These are phyloP conservation scores for Caenorhabditis zanzibari DNA, from an alignment of 2,888 invertebrate genomes.

Conservation along the genomic window DNA sequence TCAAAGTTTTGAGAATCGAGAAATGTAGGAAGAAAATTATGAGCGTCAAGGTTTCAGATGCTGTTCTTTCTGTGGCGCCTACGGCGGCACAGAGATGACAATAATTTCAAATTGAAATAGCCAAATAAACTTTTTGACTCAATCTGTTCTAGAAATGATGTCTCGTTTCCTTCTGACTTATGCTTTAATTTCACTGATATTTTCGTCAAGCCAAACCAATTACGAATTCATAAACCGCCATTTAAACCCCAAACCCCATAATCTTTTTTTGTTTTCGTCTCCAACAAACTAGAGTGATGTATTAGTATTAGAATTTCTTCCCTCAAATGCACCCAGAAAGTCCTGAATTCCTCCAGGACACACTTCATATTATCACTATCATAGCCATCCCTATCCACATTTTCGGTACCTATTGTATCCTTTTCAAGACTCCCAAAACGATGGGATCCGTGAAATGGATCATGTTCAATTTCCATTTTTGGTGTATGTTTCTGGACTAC, in stretches of 20 bases:
- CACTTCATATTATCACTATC: slow-evolving; percentile 10
- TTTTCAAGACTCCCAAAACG: slow-evolving; percentile 33
- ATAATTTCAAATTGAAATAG: background rate
- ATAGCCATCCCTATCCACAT: slow-evolving; percentile 22
- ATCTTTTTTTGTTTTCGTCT: background rate
- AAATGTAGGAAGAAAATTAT: background rate
- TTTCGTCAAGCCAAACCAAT: background rate
- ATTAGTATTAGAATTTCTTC: too few species aligned
- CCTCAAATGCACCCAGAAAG: slow-evolving; percentile 84
- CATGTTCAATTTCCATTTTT: slow-evolving; percentile 38
- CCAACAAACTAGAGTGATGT: background rate
- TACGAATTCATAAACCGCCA: background rate
- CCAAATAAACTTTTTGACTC: too few species aligned
- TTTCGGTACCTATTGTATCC: slow-evolving; percentile 36
- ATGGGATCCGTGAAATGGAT: slow-evolving; percentile 37
- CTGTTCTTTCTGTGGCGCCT: background rate
- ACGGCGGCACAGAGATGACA: background rate
- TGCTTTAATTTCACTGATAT: too few species aligned
- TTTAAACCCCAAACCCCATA: background rate
- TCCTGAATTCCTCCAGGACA: slow-evolving; percentile 9
- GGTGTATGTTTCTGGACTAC: slow-evolving; percentile 24
- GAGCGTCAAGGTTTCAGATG: background rate
- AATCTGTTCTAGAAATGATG: too few species aligned
- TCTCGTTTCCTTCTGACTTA: too few species aligned
- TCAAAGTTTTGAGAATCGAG: background rate